Base-by-base conservation (phyloP, 2,888 invertebrate genomes). In the Resseliella maxima region DNA sequence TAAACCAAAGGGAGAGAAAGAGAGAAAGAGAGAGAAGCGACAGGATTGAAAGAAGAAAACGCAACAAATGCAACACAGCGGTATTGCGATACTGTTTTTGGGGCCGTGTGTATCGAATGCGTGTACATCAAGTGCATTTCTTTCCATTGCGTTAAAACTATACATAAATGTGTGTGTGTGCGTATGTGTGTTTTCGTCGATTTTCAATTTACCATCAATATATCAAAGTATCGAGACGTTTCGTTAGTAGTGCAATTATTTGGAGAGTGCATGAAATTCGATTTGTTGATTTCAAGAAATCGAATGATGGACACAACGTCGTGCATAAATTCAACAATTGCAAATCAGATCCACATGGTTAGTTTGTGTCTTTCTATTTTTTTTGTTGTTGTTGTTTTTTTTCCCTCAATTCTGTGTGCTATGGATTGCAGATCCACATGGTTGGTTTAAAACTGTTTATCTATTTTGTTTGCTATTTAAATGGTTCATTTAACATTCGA, bases 201-300 rank as follows among this genome's bases (percentile, higher is more conserved):
- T 72, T 72, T 15, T 31, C 72, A 31, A 31, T 15, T 15, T 24
- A 59, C 59, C 21, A 18, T 41, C 46, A 2, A n/a, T 15, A 31
- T 72, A 72, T 31, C 72, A 31, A 72, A 72, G 31, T 6, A 18
- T 50, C 2, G 50, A 59, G n/a, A n/a, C n/a, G n/a, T n/a, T 27
- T 59, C 59, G 59, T 59, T 59, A 27, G 24, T 59, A 59, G 59
- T 59, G 21, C 72, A 72, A 72, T 72, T 72, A 72, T 31, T 72
- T 72, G 72, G 72, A 24, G 59, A 27, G 12, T 50, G 18, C 46
- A 50, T 59, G 59, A 24, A 59, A 15, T 72, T 72, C 35, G 31
- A 72, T 72, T 59, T 59, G 3, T 15, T n/a, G 27, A 31, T 31
- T 72, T 35, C 18, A n/a, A 15, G 15, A 72, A 72, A 72, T 31